A percentile compares a stretch with the other conserved stretches of the same genome.
phyloP scores from a whole-genome alignment of 1,140 invertebrate species.

The Cyphomyrmex costatus region DNA sequence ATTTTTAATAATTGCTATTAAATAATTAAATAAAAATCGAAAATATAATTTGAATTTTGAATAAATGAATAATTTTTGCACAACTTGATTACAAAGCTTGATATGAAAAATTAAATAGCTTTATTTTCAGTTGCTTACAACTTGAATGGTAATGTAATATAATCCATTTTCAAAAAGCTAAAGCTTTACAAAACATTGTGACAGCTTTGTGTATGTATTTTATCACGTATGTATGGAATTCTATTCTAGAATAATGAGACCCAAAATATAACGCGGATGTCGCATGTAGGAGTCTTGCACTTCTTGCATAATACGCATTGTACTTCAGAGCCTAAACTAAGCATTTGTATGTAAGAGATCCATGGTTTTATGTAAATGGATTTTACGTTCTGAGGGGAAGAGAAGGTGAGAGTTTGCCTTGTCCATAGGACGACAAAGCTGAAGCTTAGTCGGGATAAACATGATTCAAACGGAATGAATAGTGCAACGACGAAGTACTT shows the following conservation, averaged over 20 bases:
- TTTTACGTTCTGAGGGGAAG: background rate
- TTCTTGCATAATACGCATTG: slow-evolving; percentile 59
- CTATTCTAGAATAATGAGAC: slow-evolving; percentile 27
- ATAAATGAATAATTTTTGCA: background rate
- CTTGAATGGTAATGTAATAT: background rate
- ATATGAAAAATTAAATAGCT: background rate
- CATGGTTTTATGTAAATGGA: slow-evolving; percentile 58
- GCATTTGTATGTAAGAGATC: slow-evolving; percentile 58
- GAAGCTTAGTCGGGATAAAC: slow-evolving; percentile 61
- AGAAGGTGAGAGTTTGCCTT: slow-evolving; percentile 36
- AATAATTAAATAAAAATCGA: slow-evolving; percentile 4
- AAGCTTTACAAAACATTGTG: background rate
- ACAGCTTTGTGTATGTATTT: background rate
- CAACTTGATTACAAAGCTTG: background rate
- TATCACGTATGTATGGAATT: background rate
- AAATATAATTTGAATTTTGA: background rate
- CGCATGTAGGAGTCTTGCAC: slow-evolving; percentile 26
- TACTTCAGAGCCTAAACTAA: slow-evolving; percentile 47
- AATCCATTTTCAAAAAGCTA: slow-evolving; percentile 23
- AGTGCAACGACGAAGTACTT: slow-evolving; percentile 46
- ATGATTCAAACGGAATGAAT: slow-evolving; percentile 49
- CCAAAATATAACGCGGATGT: slow-evolving; percentile 27
- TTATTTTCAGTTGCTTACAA: slow-evolving; percentile 15
- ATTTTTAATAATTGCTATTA: slow-evolving; percentile 2
- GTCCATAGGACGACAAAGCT: slow-evolving; percentile 48